Percentiles rank a stretch among this genome's conserved stretches.
phyloP scores from a whole-genome alignment of 2,888 invertebrate genomes.

The Cordilura impudica region DNA sequence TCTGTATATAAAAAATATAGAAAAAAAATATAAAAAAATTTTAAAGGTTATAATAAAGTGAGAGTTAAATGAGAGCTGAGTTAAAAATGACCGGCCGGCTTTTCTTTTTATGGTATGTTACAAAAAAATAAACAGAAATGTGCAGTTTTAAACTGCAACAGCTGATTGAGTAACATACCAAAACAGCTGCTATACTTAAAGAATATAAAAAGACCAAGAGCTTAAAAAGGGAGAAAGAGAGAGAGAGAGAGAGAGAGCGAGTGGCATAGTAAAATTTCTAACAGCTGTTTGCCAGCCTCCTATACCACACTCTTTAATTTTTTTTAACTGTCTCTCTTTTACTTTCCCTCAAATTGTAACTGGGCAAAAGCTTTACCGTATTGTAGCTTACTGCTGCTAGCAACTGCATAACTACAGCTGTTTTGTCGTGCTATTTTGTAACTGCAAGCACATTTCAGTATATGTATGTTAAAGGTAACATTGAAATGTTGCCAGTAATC shows the following conservation, averaged over 20 bases:
- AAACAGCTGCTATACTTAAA: too few species aligned
- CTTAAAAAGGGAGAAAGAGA: slow-evolving; percentile 12
- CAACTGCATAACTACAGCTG: slow-evolving; percentile 60
- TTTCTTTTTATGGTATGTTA: slow-evolving; percentile 22
- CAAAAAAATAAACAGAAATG: slow-evolving; percentile 30
- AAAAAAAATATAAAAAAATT: not conserved
- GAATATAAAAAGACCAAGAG: too few species aligned
- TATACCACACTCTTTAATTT: not conserved
- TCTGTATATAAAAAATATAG: too few species aligned
- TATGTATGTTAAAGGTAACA: not conserved
- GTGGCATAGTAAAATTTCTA: not conserved
- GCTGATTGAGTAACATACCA: slow-evolving; percentile 7
- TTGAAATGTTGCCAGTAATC: slow-evolving; percentile 22
- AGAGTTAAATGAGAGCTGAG: not conserved
- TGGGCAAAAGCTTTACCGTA: slow-evolving; percentile 1
- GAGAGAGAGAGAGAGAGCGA: not conserved
- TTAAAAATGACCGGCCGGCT: slow-evolving; percentile 10
- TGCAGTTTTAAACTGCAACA: slow-evolving; percentile 2
- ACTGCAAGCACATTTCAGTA: not conserved
- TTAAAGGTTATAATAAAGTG: not conserved
- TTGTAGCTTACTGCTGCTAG: not conserved
- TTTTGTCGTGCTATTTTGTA: slow-evolving; percentile 44
- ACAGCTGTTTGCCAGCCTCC: slow-evolving; percentile 43
- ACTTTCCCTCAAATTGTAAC: slow-evolving; percentile 47
- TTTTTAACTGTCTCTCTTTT: slow-evolving; percentile 10